Percentiles rank a stretch among this genome's conserved stretches.
phyloP scores from a whole-genome alignment of 2,888 invertebrate species.

The Pseudolycoriella hygida region DNA sequence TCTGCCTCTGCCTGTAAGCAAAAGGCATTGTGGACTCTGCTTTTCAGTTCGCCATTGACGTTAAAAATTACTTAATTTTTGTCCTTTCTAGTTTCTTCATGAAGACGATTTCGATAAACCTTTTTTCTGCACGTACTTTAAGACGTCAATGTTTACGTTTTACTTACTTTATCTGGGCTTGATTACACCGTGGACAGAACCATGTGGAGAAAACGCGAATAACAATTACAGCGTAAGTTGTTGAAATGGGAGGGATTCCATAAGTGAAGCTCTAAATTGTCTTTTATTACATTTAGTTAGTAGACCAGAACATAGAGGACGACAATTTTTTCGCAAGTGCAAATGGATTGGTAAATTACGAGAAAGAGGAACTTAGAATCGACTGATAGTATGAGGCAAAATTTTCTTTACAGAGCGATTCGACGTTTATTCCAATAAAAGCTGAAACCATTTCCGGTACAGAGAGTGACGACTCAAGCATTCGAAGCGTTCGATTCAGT shows the following conservation, averaged over 20 bases:
- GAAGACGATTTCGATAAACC: conserved; percentile 79
- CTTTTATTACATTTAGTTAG: conserved; percentile 36
- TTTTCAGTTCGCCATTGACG: neutral
- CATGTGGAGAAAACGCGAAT: conserved; percentile 51
- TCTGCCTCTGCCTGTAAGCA: too few relatives aligned
- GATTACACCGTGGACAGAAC: conserved; percentile 78
- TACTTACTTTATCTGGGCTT: conserved; percentile 80
- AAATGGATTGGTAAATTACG: conserved; percentile 19
- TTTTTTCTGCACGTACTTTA: conserved; percentile 88
- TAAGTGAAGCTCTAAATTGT: too few relatives aligned
- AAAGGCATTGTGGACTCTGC: too few relatives aligned
- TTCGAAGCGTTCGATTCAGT: conserved; percentile 76
- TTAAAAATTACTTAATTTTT: neutral
- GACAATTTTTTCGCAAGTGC: conserved; percentile 58
- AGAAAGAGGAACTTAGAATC: neutral
- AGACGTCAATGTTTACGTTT: conserved; percentile 83
- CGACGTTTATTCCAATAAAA: conserved; percentile 81
- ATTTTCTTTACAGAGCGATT: conserved; percentile 61
- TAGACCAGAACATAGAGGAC: conserved; percentile 60
- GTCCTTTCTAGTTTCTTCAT: conserved; percentile 52
- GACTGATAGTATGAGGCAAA: conserved; percentile 13
- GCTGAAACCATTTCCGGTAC: conserved; percentile 43
- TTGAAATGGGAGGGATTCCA: too few relatives aligned
- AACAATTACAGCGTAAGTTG: conserved; percentile 54
- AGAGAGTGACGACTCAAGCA: conserved; percentile 71